Evolutionary conservation across 2,113 vertebrate genomes (phyloP).

Genomic region (Orthonyx spaldingii): DNA sequence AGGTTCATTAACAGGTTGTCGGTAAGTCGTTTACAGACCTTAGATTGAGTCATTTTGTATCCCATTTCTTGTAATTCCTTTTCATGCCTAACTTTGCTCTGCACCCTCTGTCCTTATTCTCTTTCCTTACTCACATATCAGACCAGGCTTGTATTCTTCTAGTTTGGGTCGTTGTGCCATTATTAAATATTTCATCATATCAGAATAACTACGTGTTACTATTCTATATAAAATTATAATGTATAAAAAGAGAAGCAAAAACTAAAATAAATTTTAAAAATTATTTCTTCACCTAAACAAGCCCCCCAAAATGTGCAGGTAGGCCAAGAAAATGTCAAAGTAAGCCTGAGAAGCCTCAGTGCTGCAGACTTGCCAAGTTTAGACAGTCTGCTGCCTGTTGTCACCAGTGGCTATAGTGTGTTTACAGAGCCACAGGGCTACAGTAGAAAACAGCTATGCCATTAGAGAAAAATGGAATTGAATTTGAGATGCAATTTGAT

Average conservation of each 20-base stretch:
- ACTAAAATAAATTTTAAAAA: background rate
- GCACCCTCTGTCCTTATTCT: background rate
- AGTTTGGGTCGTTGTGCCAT: background rate
- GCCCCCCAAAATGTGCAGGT: background rate
- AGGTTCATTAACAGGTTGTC: background rate
- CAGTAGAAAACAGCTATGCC: background rate
- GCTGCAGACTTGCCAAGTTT: background rate
- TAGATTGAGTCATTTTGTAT: background rate
- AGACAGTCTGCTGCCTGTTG: background rate
- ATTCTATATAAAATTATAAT: background rate
- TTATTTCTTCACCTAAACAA: background rate
- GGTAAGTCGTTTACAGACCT: background rate
- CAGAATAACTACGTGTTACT: background rate
- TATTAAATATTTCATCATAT: background rate
- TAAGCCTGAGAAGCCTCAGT: background rate
- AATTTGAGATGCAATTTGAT: background rate
- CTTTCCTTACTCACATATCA: background rate
- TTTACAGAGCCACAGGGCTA: background rate
- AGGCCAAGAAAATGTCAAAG: background rate
- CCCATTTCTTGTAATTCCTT: background rate
- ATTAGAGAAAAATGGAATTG: background rate
- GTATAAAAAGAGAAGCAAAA: background rate
- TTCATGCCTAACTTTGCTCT: background rate
- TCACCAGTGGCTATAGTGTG: accelerated
- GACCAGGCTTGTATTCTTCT: background rate